These are phyloP conservation scores for Tubulanus polymorphus DNA, from an alignment of 2,888 invertebrate genomes.

Conservation along the genomic window DNA sequence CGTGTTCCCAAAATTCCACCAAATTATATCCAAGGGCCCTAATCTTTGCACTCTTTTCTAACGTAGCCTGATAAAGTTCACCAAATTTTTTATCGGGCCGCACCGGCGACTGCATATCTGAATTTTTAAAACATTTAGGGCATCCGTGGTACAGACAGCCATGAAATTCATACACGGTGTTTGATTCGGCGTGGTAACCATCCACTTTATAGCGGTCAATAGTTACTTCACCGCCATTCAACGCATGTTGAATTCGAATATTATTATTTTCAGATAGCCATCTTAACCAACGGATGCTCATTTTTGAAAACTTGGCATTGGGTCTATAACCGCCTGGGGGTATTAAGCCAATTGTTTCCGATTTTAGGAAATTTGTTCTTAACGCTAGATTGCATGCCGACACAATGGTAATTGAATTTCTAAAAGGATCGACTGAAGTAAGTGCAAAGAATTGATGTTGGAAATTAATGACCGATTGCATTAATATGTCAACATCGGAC, in stretches of 20 bases:
- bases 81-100: neutral
- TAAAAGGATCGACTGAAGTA: slow-evolving; percentile 1
- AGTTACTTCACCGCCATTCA: neutral
- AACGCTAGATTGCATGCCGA: neutral
- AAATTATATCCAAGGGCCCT: slow-evolving; percentile 2
- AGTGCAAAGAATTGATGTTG: neutral
- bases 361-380: neutral
- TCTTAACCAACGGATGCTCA: slow-evolving; percentile 11
- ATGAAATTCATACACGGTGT: neutral
- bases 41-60: neutral
- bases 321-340: slow-evolving; percentile 14
- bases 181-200: neutral
- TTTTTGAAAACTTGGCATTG: slow-evolving; percentile 8
- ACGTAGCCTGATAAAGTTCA: neutral
- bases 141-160: neutral
- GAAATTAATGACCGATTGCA: slow-evolving; percentile 12
- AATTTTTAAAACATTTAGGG: neutral
- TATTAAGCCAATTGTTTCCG: slow-evolving; percentile 10
- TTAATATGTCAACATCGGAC: slow-evolving; percentile 20
- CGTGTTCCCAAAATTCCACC: slow-evolving; percentile 7
- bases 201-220: neutral
- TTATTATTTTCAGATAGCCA: slow-evolving; percentile 2
- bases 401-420: neutral
- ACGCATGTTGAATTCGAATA: neutral
- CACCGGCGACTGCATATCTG: neutral